phyloP scores from a whole-genome alignment of 2,888 invertebrate species.

The Lamellibrachia columna region DNA sequence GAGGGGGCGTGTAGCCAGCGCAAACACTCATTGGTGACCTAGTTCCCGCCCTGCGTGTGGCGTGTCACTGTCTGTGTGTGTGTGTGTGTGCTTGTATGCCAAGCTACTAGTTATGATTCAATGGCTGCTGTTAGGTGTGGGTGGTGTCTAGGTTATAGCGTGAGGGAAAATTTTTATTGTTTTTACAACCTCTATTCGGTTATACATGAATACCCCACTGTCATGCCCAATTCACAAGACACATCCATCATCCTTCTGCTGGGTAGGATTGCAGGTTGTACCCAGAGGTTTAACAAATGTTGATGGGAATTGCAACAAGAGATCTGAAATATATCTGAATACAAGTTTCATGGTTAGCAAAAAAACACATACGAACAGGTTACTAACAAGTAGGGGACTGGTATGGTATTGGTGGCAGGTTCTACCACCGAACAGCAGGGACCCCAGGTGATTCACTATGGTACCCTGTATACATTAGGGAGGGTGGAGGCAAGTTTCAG shows the following conservation, averaged over 20 bases:
- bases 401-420: not conserved
- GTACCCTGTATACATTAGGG: not conserved
- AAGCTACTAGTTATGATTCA: not conserved
- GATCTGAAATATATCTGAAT: not conserved
- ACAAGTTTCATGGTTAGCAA: not conserved
- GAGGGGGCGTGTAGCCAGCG: not conserved
- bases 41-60: not conserved
- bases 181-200: not conserved
- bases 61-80: not conserved
- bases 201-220: not conserved
- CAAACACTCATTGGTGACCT: not conserved
- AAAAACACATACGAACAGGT: not conserved
- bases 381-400: not conserved
- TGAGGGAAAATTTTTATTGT: not conserved
- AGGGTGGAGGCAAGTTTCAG: not conserved
- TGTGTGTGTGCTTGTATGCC: not conserved
- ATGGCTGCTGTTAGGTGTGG: conserved; percentile 1
- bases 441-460: not conserved
- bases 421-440: not conserved
- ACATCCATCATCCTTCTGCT: not conserved
- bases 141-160: not conserved
- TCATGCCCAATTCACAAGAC: not conserved
- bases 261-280: not conserved
- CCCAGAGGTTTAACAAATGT: not conserved
- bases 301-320: not conserved